Base-by-base conservation (phyloP, 2,797 vertebrate genomes). In the Nyctibius grandis region DNA sequence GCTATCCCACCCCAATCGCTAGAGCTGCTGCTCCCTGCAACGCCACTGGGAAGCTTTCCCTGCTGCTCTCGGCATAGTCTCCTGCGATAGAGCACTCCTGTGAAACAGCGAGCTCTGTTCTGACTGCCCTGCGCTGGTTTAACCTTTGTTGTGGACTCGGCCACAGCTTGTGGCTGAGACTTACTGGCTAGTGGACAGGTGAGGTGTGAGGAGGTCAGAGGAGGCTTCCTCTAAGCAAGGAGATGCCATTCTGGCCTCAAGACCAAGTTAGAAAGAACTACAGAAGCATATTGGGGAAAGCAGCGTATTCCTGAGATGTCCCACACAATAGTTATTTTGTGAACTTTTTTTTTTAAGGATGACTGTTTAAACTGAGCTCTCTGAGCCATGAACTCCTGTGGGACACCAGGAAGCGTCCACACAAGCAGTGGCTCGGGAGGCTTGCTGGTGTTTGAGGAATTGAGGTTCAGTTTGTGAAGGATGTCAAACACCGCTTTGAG, bases 21-120 rank as follows among this genome's bases (percentile, higher is more conserved):
- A 94, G 91, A 82, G 90, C 94, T 89, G 73, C 94, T 93, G 94
- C 85, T 94, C 89, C 85, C 61, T 74, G 84, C 86, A 57, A 61
- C 1, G 23, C 88, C 88, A 77, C 72, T 61, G 88, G 82, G 88
- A 65, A 93, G 60, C 93, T 93, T 95, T 68, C 40, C 88, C 79
- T 83, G 61, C 84, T 0, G 0, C 7, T 5, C 83, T 93, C 79
- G 65, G 81, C 91, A 5, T 16, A 15, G 82, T 79, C 59, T 76
- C 65, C 91, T 76, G 67, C 4, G 0, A 9, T 17, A 34, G 92
- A 84, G 42, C 88, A 44, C 83, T 70, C 63, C 0, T 0, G 63
- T 76, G 74, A 33, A 54, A 15, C 6, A 6, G 60, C 0, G 0
- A 65, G 74, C 78, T 82, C 74, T 50, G 33, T 40, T 70, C 51